Base-by-base conservation (phyloP, 2,888 invertebrate genomes). In the Mellilla xanthometata region DNA sequence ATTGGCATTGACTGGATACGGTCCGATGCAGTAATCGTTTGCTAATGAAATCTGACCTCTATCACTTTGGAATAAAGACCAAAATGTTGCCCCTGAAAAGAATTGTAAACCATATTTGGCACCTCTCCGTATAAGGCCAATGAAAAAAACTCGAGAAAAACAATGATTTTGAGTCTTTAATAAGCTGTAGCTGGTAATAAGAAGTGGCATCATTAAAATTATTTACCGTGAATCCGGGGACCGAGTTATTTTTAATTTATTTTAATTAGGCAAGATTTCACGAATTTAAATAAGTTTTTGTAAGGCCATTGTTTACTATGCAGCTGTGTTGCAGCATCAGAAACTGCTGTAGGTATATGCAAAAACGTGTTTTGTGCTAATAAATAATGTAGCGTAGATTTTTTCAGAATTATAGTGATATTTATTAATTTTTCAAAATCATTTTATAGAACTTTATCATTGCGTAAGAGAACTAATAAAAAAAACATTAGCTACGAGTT, bases 1-100 rank as follows among this genome's bases (percentile, higher is more conserved):
- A 72, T 69, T 74, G 74, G 69, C 76, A 74, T 73, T 74, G 73
- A 30, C 29, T 41, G 13, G 26, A 42, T 42, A 38, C 26, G 33
- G 41, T 42, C 26, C 19, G 24, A 7, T 28, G 35, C 31, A 36
- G 13, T 33, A 12, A 33, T 22, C 1, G 12, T n/a, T 15, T 28
- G 19, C 32, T 12, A 10, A 15, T 23, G 15, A 19, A 48, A 48
- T 32, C 19, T 38, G 7, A 6, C 11, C 11, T 38, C 29, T 48
- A 41, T 5, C 30, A 3, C 36, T 15, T 19, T 13, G 27, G 9
- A 13, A 46, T 7, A 31, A 46, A 36, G 35, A 40, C 4, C 12
- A 1, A 27, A 12, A 19, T 26, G 0, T 5, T 1, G 15, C 15
- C 6, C 15, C 6, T 19, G 15, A 19, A 19, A 1, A 19, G 6